Conservation (phyloP, 2,113 vertebrate genomes). For the Montifringilla adamsi region DNA sequence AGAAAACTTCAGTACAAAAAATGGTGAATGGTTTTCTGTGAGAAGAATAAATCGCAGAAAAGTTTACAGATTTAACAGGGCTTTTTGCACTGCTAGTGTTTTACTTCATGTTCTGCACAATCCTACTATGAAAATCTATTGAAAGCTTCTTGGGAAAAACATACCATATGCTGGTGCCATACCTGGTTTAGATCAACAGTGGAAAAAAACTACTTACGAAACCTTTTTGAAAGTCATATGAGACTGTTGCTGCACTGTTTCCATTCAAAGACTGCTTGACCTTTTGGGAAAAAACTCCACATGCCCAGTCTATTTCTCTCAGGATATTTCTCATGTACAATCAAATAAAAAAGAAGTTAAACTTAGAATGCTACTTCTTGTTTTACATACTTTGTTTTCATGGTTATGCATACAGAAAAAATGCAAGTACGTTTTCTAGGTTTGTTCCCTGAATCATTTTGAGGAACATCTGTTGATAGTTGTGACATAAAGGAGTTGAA, state of each 20-base stretch:
- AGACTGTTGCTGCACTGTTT: constrained; percentile 6
- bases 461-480: background rate
- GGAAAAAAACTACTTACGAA: constrained; percentile 13
- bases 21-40: background rate
- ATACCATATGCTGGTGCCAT: constrained; percentile 22
- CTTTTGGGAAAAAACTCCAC: background rate
- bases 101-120: background rate
- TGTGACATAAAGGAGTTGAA: background rate
- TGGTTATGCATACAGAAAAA: background rate
- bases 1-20: background rate
- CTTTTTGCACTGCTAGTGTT: background rate
- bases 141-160: constrained; percentile 11
- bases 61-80: background rate
- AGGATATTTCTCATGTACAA: background rate
- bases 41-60: background rate
- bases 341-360: background rate
- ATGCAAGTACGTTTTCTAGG: background rate
- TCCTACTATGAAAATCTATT: background rate
- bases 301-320: background rate
- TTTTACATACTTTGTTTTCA: background rate
- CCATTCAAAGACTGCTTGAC: constrained; percentile 13
- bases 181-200: constrained; percentile 39
- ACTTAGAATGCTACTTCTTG: background rate
- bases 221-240: constrained; percentile 2
- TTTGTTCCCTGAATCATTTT: background rate